Percentiles rank a stretch among this genome's conserved stretches.
Conservation (phyloP, 2,888 invertebrate genomes). For the Ectobius pallidus region DNA sequence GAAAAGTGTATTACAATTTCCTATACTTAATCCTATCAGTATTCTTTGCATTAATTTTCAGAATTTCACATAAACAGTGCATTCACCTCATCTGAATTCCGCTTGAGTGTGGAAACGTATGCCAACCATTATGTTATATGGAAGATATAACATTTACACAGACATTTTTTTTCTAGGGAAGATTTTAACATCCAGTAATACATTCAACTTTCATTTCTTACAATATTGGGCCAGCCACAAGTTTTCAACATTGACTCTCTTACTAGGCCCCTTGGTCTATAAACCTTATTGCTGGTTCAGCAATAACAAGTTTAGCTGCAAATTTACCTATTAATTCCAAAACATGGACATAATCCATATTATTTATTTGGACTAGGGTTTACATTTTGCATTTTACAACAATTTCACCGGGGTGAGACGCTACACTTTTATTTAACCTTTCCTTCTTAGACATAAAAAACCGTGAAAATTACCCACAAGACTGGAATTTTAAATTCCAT, state of each 20-base stretch:
- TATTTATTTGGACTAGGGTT: neutral
- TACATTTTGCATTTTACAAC: conserved; percentile 5
- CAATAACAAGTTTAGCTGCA: conserved; percentile 11
- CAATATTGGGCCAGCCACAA: neutral
- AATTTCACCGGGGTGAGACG: conserved; percentile 23
- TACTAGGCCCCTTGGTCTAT: neutral
- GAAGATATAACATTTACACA: conserved; percentile 2
- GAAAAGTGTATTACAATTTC: neutral
- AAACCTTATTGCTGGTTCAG: neutral
- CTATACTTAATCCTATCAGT: neutral
- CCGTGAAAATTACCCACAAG: conserved; percentile 18
- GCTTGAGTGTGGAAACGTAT: neutral
- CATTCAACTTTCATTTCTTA: neutral
- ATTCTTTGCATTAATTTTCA: neutral
- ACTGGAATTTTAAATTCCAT: conserved; percentile 8
- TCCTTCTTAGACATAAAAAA: conserved; percentile 25
- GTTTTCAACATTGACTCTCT: neutral
- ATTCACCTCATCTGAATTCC: neutral
- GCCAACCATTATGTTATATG: neutral
- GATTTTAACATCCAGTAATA: conserved; percentile 6
- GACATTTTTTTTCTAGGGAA: neutral
- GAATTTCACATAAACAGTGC: neutral
- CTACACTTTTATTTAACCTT: conserved; percentile 7
- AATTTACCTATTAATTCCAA: conserved; percentile 5
- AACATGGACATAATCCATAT: conserved; percentile 10